Base-by-base conservation (phyloP, 35 echinoderm and acorn worm genomes). In the Stichopus chloronotus region DNA sequence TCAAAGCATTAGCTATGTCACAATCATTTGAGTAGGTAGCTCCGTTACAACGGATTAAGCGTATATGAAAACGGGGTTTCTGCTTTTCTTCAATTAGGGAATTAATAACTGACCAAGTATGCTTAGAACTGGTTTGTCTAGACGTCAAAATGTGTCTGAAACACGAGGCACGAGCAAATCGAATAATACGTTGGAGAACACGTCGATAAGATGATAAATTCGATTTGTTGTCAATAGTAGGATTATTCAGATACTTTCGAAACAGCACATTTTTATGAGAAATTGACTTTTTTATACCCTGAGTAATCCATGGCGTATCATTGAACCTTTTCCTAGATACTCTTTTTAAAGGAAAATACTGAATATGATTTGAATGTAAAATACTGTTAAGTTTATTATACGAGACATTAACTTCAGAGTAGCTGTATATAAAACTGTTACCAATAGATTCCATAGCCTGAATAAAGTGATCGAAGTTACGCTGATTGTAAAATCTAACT, bases 1-100 rank as follows among this genome's bases (percentile, higher is more conserved):
- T 81, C 78, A 81, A 81, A 81, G 78, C 21, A 81, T 30, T 81
- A 25, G 78, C 25, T 11, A 81, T 24, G 11, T 43, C 78, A 81
- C 7, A 81, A 2, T 81, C 78, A 81, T 25, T 25, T 6, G 78
- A 43, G 30, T 25, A 7, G 24, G 78, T 81, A 24, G 24, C 13
- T 9, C 17, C 76, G 2, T 20, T 43, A 43, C 30, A 25, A 81
- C 78, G 23, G 23, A 81, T 81, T 81, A 81, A 81, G 78, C 78
- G 43, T 53, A 81, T 0, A 7, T 19, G 78, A 43, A 81, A 81
- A 25, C 78, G 78, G 9, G 6, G 4, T 24, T 81, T 81, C 78
- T 81, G 17, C 30, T 81, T 81, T 24, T 1, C 24, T 13, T 81
- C 2, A 76, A 16, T 0, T 6, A 81, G 30, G 5, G 78, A 81